Evolutionary conservation across 1,140 invertebrate genomes (phyloP).

Genomic region (Dryas iulia): DNA sequence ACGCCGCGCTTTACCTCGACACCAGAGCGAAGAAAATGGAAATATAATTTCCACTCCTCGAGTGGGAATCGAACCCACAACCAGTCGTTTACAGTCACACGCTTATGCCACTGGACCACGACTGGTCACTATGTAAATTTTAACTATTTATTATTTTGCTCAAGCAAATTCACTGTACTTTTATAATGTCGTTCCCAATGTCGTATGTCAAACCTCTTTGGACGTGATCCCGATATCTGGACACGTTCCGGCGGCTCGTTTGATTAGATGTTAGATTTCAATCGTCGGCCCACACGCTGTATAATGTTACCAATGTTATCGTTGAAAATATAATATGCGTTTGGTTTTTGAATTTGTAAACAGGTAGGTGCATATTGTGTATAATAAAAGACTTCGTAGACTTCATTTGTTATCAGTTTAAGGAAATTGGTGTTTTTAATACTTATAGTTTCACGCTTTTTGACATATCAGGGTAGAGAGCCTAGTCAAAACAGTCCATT

Average conservation of each 20-base stretch:
- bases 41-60: too few species aligned
- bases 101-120: too few species aligned
- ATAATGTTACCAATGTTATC: background rate
- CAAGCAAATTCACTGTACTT: background rate
- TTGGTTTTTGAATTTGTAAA: background rate
- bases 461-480: too few species aligned
- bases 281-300: constrained; percentile 4
- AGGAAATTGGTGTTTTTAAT: background rate
- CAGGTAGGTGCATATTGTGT: too few species aligned
- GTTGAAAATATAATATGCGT: background rate
- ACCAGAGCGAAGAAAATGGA: too few species aligned
- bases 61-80: too few species aligned
- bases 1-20: too few species aligned
- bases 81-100: too few species aligned
- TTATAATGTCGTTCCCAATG: background rate
- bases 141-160: background rate
- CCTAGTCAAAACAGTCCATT: too few species aligned
- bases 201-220: background rate
- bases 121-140: background rate
- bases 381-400: background rate
- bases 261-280: constrained; percentile 10
- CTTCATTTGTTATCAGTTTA: background rate
- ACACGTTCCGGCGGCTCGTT: constrained; percentile 8
- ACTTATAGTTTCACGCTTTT: too few species aligned
- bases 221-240: constrained; percentile 3